These are phyloP conservation scores for Prunella himalayana DNA, from an alignment of 2,113 vertebrate species.

Conservation along the genomic window DNA sequence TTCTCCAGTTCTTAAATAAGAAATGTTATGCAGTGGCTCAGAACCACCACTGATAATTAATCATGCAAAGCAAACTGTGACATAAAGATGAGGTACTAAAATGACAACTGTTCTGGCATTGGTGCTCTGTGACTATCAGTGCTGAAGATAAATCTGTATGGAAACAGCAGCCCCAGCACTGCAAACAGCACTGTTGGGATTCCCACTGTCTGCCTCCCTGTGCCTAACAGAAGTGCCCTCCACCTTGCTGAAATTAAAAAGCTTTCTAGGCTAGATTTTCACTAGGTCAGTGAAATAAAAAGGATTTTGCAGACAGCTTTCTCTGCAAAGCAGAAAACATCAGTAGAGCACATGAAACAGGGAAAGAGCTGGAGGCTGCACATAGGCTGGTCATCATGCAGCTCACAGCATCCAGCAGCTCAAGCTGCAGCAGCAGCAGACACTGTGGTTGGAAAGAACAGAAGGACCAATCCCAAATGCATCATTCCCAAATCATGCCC, in stretches of 20 bases:
- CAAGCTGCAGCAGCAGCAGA: not conserved
- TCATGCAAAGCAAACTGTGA: not conserved
- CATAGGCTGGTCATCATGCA: accelerated
- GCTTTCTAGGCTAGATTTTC: not conserved
- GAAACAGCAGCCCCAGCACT: not conserved
- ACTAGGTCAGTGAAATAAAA: not conserved
- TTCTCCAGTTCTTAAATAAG: not conserved
- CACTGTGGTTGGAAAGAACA: not conserved
- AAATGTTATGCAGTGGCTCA: not conserved
- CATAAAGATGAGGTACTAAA: not conserved
- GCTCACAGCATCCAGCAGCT: not conserved
- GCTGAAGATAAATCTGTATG: not conserved
- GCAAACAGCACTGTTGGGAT: not conserved
- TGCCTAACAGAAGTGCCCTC: not conserved
- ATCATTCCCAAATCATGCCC: not conserved
- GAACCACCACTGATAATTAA: not conserved
- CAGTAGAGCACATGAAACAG: accelerated
- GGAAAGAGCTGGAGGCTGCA: not conserved
- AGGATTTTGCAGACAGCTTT: not conserved
- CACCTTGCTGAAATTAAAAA: not conserved
- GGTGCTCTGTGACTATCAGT: not conserved
- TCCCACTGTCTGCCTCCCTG: not conserved
- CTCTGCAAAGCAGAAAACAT: not conserved
- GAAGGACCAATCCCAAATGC: not conserved
- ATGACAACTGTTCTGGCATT: not conserved